Conservation (phyloP, 2,888 invertebrate genomes). For the Diaphora mendica region DNA sequence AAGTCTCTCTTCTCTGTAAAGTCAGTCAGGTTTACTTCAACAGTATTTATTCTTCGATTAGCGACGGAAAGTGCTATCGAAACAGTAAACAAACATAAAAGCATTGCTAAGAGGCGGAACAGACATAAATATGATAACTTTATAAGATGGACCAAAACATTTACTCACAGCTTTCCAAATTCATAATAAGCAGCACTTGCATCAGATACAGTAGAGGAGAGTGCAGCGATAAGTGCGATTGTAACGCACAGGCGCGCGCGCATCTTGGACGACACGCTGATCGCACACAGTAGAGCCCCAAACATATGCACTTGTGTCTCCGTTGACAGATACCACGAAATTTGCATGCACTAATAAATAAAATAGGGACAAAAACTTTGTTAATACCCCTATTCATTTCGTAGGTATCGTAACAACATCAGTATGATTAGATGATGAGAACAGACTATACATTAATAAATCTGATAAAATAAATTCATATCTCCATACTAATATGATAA, state of each 20-base stretch:
- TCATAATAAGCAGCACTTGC: conserved; percentile 74
- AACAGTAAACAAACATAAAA: neutral
- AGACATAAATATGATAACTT: neutral
- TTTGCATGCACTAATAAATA: conserved; percentile 89
- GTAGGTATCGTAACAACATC: too few species aligned
- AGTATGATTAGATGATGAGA: too few species aligned
- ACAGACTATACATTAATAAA: too few species aligned
- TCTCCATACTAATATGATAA: too few species aligned
- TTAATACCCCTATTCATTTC: too few species aligned
- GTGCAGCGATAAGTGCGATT: conserved; percentile 65
- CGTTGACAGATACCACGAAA: conserved; percentile 93
- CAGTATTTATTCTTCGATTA: neutral
- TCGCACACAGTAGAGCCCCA: conserved; percentile 87
- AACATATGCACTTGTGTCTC: conserved; percentile 91
- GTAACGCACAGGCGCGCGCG: conserved; percentile 79
- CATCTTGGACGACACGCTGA: conserved; percentile 82
- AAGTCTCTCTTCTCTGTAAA: neutral
- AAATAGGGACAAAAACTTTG: neutral
- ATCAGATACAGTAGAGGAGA: conserved; percentile 81
- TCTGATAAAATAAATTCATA: too few species aligned
- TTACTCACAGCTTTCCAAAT: conserved; percentile 36
- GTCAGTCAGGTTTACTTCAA: neutral
- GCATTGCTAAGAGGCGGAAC: neutral
- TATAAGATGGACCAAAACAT: neutral
- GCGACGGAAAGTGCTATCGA: neutral